Evolutionary conservation across 2,888 invertebrate species (phyloP).

Genomic region (Epinotia bilunana): DNA sequence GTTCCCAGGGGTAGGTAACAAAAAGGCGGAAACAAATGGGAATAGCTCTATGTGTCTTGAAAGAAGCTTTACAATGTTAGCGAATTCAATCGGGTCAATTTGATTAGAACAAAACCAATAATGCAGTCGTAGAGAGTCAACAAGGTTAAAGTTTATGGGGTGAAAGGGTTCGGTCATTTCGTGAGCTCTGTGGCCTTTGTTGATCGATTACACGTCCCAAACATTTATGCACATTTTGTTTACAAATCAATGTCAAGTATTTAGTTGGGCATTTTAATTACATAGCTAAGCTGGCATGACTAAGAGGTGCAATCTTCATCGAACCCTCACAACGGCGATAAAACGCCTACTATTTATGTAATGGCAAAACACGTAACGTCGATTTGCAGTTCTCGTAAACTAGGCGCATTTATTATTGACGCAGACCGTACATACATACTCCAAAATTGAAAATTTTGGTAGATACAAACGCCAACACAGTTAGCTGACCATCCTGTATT

Average conservation of each 20-base stretch:
- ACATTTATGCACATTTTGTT: neutral
- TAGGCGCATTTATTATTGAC: constrained; percentile 14
- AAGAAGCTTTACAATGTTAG: neutral
- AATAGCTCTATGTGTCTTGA: neutral
- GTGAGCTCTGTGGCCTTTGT: constrained; percentile 22
- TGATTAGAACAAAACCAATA: neutral
- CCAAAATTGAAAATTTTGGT: no score
- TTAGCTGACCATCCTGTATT: no score
- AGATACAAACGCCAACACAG: no score
- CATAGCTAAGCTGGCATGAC: neutral
- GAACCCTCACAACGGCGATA: neutral
- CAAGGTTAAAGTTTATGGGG: constrained; percentile 38
- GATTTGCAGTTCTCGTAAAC: constrained; percentile 23
- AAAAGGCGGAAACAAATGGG: no score
- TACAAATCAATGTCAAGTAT: neutral
- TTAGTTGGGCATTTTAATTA: neutral
- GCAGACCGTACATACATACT: neutral
- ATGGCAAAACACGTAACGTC: constrained; percentile 30
- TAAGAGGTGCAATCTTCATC: constrained; percentile 14
- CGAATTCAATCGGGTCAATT: constrained; percentile 10
- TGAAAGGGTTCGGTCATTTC: constrained; percentile 34
- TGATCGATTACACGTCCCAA: neutral
- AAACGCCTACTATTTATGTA: constrained; percentile 29
- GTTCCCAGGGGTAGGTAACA: no score
- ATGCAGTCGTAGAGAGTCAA: constrained; percentile 13